Conservation (phyloP, 2,113 vertebrate genomes). For the Indicator maculatus region DNA sequence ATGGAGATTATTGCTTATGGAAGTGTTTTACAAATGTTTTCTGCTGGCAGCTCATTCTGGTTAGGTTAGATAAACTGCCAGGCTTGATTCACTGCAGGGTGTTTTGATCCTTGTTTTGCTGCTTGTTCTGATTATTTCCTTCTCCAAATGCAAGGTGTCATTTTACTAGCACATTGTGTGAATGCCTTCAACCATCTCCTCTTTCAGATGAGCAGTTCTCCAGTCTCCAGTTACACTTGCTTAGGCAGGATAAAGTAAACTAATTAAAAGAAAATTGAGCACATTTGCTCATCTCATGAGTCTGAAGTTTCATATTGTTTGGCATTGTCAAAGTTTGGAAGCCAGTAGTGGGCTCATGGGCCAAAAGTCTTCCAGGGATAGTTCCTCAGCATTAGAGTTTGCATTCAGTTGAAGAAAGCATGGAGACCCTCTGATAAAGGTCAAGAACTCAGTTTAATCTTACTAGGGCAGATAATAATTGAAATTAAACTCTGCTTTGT, state of each 20-base stretch:
- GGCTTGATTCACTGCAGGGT: not conserved
- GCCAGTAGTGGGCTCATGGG: not conserved
- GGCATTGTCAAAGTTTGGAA: not conserved
- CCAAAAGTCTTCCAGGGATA: not conserved
- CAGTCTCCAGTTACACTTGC: not conserved
- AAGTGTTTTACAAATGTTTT: not conserved
- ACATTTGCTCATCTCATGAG: not conserved
- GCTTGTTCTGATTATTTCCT: not conserved
- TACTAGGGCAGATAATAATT: not conserved
- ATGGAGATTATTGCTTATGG: not conserved
- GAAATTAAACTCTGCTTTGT: not conserved
- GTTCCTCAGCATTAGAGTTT: not conserved
- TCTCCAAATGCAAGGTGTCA: not conserved
- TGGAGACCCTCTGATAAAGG: not conserved
- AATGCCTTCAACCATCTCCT: not conserved
- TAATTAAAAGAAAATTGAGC: not conserved
- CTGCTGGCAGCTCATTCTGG: not conserved
- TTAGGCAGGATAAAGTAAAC: not conserved
- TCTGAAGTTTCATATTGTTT: not conserved
- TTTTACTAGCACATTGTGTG: rapidly evolving
- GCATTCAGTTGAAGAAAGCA: not conserved
- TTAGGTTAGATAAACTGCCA: not conserved
- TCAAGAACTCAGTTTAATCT: not conserved
- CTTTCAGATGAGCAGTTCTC: not conserved
- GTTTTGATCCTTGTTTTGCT: not conserved